phyloP scores from a whole-genome alignment of 1,140 invertebrate genomes.

The Calephelis virginiensis region DNA sequence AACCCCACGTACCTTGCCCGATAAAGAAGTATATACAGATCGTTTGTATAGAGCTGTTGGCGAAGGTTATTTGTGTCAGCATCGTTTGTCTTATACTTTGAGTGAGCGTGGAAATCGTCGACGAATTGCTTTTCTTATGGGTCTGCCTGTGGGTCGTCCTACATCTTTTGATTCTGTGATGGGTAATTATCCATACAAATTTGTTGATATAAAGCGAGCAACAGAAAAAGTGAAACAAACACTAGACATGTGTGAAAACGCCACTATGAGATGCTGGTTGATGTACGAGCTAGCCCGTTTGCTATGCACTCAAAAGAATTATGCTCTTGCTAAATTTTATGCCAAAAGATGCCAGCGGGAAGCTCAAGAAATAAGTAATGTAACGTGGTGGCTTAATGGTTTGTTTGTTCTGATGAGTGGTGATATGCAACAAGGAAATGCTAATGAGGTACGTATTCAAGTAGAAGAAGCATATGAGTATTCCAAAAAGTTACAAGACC shows the following conservation, averaged over 20 bases:
- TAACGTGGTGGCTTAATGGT: slow-evolving; percentile 76
- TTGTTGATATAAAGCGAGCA: slow-evolving; percentile 62
- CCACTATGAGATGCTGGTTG: slow-evolving; percentile 76
- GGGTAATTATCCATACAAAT: slow-evolving; percentile 69
- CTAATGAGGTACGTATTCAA: slow-evolving; percentile 72
- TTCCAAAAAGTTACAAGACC: slow-evolving; percentile 64
- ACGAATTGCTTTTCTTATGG: slow-evolving; percentile 67
- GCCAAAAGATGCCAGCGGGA: slow-evolving; percentile 76
- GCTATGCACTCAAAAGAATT: slow-evolving; percentile 74
- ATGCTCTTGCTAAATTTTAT: slow-evolving; percentile 77
- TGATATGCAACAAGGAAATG: slow-evolving; percentile 76
- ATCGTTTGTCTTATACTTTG: slow-evolving; percentile 64
- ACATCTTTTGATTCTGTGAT: slow-evolving; percentile 68
- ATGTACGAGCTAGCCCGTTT: slow-evolving; percentile 76
- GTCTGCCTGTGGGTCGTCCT: slow-evolving; percentile 56
- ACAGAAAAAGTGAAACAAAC: slow-evolving; percentile 52
- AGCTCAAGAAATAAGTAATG: slow-evolving; percentile 62
- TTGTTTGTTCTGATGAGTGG: slow-evolving; percentile 72
- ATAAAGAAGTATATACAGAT: slow-evolving; percentile 64
- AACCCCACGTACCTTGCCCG: slow-evolving; percentile 59
- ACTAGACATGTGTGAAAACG: slow-evolving; percentile 67
- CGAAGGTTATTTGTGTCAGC: slow-evolving; percentile 59
- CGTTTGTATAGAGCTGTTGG: slow-evolving; percentile 63
- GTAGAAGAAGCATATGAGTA: slow-evolving; percentile 67
- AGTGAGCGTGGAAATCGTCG: slow-evolving; percentile 66